Percentiles rank a stretch among this genome's conserved stretches.
Evolutionary conservation across 2,113 vertebrate species (phyloP).

Genomic region (Morone chrysops): DNA sequence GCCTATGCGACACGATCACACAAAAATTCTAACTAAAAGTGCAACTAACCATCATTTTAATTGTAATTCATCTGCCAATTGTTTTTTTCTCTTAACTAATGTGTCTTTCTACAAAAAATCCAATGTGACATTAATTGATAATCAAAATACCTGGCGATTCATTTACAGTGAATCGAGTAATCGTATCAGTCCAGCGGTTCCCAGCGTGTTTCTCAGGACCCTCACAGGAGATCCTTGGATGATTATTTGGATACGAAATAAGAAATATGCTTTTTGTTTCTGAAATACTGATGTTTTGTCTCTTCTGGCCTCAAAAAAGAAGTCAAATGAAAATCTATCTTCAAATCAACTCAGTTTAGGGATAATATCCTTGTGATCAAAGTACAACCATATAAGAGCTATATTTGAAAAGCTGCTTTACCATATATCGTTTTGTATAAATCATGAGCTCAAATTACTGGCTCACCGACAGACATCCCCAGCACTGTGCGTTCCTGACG

Average conservation of each 20-base stretch:
- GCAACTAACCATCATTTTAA: neutral
- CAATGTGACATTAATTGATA: neutral
- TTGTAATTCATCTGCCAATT: neutral
- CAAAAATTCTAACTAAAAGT: neutral
- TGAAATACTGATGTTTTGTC: neutral
- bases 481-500: neutral
- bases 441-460: neutral
- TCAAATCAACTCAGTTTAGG: neutral
- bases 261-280: neutral
- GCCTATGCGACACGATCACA: neutral
- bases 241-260: neutral
- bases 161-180: neutral
- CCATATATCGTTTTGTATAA: neutral
- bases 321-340: neutral
- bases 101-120: too few relatives aligned
- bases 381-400: neutral
- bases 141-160: too few relatives aligned
- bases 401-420: neutral
- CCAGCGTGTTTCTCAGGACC: neutral
- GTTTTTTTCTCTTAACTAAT: neutral
- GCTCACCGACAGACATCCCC: slow-evolving; percentile 8
- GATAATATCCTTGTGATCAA: neutral
- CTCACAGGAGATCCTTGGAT: neutral
- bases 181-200: neutral
- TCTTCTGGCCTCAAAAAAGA: neutral